A percentile compares a stretch with the other conserved stretches of the same genome.
Evolutionary conservation across 1,140 invertebrate genomes (phyloP).

Genomic region (Caerostris extrusa): DNA sequence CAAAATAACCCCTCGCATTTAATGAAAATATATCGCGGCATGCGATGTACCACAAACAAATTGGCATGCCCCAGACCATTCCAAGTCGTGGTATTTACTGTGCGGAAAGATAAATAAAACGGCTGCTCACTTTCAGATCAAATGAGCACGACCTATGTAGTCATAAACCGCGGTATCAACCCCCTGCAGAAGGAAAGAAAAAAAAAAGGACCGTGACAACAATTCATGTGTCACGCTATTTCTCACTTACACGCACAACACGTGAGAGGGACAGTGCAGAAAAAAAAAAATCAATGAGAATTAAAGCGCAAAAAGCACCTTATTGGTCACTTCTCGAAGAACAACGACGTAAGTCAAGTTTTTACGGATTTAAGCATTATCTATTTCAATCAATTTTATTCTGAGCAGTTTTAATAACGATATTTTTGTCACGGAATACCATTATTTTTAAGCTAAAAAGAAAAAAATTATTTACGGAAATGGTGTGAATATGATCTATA

Average conservation of each 20-base stretch:
- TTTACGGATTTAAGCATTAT: no score
- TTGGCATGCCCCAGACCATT: conserved; percentile 19
- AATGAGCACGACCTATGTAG: conserved; percentile 16
- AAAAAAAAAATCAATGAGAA: conserved; percentile 50
- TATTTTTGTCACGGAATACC: no score
- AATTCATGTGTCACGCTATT: conserved; percentile 67
- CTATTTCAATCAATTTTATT: no score
- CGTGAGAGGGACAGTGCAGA: not conserved
- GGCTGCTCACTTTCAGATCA: conserved; percentile 41
- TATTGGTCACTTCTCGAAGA: not conserved
- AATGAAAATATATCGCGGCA: conserved; percentile 1
- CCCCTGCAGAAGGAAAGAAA: not conserved
- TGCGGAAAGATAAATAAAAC: conserved; percentile 60
- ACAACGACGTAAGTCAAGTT: not conserved
- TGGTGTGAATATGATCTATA: no score
- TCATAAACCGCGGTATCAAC: conserved; percentile 36
- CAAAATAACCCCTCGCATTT: not conserved
- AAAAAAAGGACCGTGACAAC: conserved; percentile 59
- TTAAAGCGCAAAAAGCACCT: conserved; percentile 10
- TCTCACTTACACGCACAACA: conserved; percentile 57
- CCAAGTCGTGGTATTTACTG: conserved; percentile 47
- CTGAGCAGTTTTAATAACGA: no score
- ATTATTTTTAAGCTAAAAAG: no score
- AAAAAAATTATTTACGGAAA: no score
- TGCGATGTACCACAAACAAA: conserved; percentile 55